Percentiles rank a stretch among this genome's conserved stretches.
phyloP scores from a whole-genome alignment of 2,888 invertebrate genomes.

The Apamea crenata region DNA sequence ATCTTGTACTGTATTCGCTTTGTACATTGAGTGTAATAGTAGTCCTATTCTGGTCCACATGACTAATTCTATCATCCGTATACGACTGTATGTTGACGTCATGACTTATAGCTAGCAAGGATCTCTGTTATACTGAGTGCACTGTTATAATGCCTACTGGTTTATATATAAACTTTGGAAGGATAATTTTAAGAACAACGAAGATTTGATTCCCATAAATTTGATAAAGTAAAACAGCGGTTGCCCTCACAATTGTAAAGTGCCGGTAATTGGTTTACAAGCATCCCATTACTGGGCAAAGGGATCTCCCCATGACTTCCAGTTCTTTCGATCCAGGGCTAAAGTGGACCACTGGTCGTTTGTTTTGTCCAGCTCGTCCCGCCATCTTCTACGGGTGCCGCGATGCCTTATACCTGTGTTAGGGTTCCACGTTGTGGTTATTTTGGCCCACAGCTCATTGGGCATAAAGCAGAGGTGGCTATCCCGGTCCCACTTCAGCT shows the following conservation, averaged over 20 bases:
- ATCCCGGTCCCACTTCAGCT: too few relatives aligned
- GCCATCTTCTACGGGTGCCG: too few relatives aligned
- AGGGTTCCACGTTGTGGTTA: too few relatives aligned
- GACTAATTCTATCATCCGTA: slow-evolving; percentile 59
- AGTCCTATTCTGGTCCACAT: slow-evolving; percentile 59
- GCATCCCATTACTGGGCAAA: too few relatives aligned
- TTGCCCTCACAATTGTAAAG: neutral
- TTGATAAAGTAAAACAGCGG: neutral
- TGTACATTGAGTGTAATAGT: slow-evolving; percentile 29
- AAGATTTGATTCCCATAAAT: neutral
- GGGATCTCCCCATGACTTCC: too few relatives aligned
- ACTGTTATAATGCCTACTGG: neutral
- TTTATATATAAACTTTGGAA: slow-evolving; percentile 3
- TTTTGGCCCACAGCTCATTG: too few relatives aligned
- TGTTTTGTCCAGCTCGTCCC: too few relatives aligned
- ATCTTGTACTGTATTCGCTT: slow-evolving; percentile 29
- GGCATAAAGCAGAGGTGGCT: too few relatives aligned
- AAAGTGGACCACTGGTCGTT: too few relatives aligned
- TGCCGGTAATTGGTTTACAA: too few relatives aligned
- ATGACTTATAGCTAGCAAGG: slow-evolving; percentile 39
- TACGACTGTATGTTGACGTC: slow-evolving; percentile 31
- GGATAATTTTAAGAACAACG: neutral
- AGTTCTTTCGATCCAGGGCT: too few relatives aligned
- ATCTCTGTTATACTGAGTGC: neutral
- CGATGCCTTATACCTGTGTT: too few relatives aligned